Evolutionary conservation across 92 coral and sea anemone genomes (phyloP).

Genomic region (Paramuricea clavata): DNA sequence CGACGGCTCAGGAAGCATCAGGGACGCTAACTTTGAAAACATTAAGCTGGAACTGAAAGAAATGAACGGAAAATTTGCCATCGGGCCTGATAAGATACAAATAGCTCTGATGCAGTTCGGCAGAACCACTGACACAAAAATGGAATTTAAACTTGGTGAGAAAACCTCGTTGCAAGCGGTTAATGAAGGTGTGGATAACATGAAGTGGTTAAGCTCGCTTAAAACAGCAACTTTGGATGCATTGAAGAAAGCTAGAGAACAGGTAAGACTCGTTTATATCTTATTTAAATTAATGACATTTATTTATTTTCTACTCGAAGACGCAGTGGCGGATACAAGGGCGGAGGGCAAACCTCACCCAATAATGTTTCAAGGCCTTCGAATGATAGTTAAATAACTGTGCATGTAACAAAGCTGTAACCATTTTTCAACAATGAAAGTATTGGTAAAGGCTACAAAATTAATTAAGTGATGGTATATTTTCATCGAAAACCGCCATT

Average conservation of each 20-base stretch:
- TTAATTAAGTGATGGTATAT: too few relatives aligned
- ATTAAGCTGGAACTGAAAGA: background rate
- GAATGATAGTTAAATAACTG: too few relatives aligned
- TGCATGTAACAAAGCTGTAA: too few relatives aligned
- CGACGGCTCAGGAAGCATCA: conserved; percentile 32
- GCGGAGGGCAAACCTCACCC: too few relatives aligned
- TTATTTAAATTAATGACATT: background rate
- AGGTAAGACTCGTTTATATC: background rate
- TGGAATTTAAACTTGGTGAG: conserved; percentile 9
- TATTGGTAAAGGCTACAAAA: too few relatives aligned
- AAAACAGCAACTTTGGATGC: conserved; percentile 15
- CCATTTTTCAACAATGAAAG: too few relatives aligned
- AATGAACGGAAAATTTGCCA: conserved; percentile 6
- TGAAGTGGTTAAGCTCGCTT: background rate
- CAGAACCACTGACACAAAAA: background rate
- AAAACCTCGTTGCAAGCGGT: background rate
- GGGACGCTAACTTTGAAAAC: background rate
- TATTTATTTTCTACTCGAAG: background rate
- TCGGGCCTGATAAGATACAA: conserved; percentile 9
- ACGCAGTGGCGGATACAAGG: too few relatives aligned
- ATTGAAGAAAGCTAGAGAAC: conserved; percentile 12
- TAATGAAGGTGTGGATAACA: background rate
- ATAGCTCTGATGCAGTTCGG: conserved; percentile 38
- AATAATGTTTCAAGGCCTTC: too few relatives aligned
- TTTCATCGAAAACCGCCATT: too few relatives aligned